Conservation (phyloP, 2,113 vertebrate genomes). For the Hippocampus guttulatus region DNA sequence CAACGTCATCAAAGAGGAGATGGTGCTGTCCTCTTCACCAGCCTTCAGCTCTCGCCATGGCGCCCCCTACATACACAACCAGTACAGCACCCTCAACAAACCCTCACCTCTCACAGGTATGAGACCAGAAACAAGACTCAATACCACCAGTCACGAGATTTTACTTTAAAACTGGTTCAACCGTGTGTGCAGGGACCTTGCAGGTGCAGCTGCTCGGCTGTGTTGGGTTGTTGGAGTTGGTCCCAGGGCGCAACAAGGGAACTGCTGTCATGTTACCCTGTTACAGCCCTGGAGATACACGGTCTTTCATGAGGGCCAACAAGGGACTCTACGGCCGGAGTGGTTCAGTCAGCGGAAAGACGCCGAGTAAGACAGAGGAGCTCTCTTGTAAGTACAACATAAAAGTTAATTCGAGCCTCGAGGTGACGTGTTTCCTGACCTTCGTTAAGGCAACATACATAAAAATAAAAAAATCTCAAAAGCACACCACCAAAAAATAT, state of each 20-base stretch:
- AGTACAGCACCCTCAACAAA: slow-evolving; percentile 86
- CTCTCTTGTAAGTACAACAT: slow-evolving; percentile 63
- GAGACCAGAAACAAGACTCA: not conserved
- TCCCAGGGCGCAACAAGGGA: slow-evolving; percentile 76
- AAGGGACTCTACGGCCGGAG: slow-evolving; percentile 81
- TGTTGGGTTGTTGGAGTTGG: slow-evolving; percentile 76
- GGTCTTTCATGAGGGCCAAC: slow-evolving; percentile 79
- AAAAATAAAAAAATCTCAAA: no score
- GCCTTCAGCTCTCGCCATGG: slow-evolving; percentile 77
- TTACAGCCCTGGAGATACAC: slow-evolving; percentile 75
- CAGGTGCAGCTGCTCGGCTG: slow-evolving; percentile 84
- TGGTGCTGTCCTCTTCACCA: slow-evolving; percentile 75
- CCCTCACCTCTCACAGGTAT: slow-evolving; percentile 85
- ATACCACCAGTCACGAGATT: not conserved
- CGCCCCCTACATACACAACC: slow-evolving; percentile 77
- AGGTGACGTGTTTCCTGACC: no score
- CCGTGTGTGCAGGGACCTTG: slow-evolving; percentile 73
- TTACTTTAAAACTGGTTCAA: not conserved
- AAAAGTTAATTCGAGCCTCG: not conserved
- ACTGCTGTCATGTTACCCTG: slow-evolving; percentile 57
- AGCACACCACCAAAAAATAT: no score
- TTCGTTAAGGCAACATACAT: no score
- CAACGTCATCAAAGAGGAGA: slow-evolving; percentile 80
- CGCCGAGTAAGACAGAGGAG: slow-evolving; percentile 76
- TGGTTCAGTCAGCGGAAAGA: slow-evolving; percentile 82